A percentile compares a stretch with the other conserved stretches of the same genome.
Evolutionary conservation across 2,797 vertebrate species (phyloP).

Genomic region (Onychomys torridus): DNA sequence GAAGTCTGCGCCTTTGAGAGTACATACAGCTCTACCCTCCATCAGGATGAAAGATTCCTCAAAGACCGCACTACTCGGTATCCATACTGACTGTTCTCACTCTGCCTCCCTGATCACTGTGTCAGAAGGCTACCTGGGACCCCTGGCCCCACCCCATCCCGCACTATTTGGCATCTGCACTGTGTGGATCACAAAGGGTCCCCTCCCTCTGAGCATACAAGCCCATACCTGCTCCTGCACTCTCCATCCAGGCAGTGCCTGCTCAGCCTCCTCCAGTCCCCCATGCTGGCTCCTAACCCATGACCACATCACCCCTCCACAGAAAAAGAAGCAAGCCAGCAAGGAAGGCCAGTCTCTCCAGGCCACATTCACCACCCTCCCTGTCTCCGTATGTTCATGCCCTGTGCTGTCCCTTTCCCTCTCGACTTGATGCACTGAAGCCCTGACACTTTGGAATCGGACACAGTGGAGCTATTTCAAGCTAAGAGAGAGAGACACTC

Average conservation of each 20-base stretch:
- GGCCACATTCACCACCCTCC: too few relatives aligned
- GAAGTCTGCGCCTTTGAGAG: background rate
- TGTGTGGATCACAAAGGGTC: background rate
- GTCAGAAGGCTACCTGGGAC: background rate
- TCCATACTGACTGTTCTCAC: background rate
- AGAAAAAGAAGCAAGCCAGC: background rate
- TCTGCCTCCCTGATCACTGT: background rate
- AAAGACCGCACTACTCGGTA: background rate
- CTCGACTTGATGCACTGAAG: too few relatives aligned
- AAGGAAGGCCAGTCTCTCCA: background rate
- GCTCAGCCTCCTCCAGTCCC: background rate
- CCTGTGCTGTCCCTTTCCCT: background rate
- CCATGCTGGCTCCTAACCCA: background rate
- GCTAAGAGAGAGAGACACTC: background rate
- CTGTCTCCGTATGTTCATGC: background rate
- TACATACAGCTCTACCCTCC: background rate
- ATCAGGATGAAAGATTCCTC: background rate
- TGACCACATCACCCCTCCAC: background rate
- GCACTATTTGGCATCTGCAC: background rate
- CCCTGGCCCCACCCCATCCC: background rate
- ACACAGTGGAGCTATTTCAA: background rate
- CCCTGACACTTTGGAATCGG: background rate
- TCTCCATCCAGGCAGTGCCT: background rate
- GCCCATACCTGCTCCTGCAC: background rate
- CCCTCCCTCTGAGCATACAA: background rate